Base-by-base conservation (phyloP, 2,797 vertebrate species). In the Otolemur crassicaudatus region DNA sequence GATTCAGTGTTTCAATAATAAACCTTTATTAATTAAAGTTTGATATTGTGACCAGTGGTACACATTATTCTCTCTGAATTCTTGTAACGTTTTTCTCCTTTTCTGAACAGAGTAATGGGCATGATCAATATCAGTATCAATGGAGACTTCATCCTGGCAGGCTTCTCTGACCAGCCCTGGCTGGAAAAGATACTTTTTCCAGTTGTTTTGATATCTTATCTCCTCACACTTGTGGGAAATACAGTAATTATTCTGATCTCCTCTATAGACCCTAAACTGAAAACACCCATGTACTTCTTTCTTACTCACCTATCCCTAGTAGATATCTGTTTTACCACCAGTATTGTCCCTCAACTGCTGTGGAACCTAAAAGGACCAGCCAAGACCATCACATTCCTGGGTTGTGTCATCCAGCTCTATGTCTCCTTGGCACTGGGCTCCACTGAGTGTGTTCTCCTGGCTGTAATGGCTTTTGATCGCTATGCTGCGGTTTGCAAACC, bases 221-320 rank as follows among this genome's bases (percentile, higher is more conserved):
- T 97, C 34, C 60, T 96, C 27, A 96, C 91, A 34, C 83, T 96
- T 27, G 2, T 93, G 13, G 95, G 90, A 87, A 97, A 97, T 56
- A 76, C 73, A 46, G 10, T 92, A 19, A 97, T 97, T 83, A 91
- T 94, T 73, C 25, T 96, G 12, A 79, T 97, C 13, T 95, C 88
- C 27, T 91, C 61, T 14, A 56, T 53, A 87, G 93, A 96, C n/a
- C 56, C 84, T 29, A 95, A 95, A 72, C 91, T 96, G 37, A 90
- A 90, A 65, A 96, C 81, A 16, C 96, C 90, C 72, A 94, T 94
- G 94, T 93, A 97, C 63, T 93, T 83, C 82, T 96, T 96, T 31
- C 92, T 97, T 29, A 95, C 75, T 72, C 88, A 95, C 20, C 95
- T 97, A 40, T 96, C 94, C 14, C 37, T 96, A 3, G 63, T 95